A percentile compares a stretch with the other conserved stretches of the same genome.
phyloP scores from a whole-genome alignment of 2,888 invertebrate species.

The Xiphydria camelus region DNA sequence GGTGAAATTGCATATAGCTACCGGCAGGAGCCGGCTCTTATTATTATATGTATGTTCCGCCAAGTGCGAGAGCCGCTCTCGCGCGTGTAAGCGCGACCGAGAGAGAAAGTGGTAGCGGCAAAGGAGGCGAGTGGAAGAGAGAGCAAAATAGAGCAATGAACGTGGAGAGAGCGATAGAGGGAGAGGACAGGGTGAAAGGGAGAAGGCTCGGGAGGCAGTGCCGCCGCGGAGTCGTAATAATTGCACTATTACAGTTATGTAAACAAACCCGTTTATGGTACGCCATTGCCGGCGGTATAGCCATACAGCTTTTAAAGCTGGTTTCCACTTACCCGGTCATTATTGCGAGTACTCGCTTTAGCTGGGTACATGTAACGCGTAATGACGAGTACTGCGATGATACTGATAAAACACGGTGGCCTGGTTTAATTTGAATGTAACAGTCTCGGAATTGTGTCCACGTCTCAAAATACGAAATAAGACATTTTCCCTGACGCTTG shows the following conservation, averaged over 20 bases:
- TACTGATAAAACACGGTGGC: no score
- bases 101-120: neutral
- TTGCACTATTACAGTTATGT: constrained; percentile 10
- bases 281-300: no score
- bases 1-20: constrained; percentile 25
- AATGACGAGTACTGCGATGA: no score
- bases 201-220: neutral
- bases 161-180: constrained; percentile 11
- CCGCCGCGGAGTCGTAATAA: constrained; percentile 21
- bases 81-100: constrained; percentile 13
- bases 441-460: no score
- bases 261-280: constrained; percentile 26
- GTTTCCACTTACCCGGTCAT: constrained; percentile 17
- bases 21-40: constrained; percentile 10
- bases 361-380: no score
- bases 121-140: neutral
- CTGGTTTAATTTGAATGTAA: no score
- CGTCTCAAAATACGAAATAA: no score
- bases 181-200: neutral
- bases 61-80: no score
- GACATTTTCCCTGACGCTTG: no score
- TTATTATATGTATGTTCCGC: no score
- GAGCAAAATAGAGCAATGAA: constrained; percentile 14
- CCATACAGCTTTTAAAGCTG: constrained; percentile 9
- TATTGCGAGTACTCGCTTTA: no score